Evolutionary conservation across 2,888 invertebrate species (phyloP).

Genomic region (Epirrhoe alternata): DNA sequence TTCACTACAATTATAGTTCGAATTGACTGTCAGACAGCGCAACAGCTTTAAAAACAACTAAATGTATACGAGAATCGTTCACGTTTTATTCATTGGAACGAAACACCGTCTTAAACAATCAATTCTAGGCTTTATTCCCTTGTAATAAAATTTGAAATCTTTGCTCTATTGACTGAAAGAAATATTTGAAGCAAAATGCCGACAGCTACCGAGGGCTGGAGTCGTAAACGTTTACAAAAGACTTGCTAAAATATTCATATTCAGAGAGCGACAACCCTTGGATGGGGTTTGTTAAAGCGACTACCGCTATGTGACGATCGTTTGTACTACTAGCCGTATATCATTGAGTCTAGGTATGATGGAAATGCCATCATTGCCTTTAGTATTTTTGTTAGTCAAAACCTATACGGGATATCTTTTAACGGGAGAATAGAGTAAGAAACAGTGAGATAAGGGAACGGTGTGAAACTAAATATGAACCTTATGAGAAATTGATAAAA

Average conservation of each 20-base stretch:
- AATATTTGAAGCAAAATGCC: slow-evolving; percentile 46
- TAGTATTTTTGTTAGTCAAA: too few species aligned
- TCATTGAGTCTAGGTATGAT: too few species aligned
- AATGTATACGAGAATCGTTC: neutral
- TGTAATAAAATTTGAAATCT: slow-evolving; percentile 35
- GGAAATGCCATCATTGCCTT: too few species aligned
- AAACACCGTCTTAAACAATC: slow-evolving; percentile 26
- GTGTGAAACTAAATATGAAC: too few species aligned
- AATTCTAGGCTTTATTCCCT: slow-evolving; percentile 31
- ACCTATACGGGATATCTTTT: too few species aligned
- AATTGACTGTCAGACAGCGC: neutral
- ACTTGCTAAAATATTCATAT: slow-evolving; percentile 65
- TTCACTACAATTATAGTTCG: neutral
- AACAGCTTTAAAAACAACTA: neutral
- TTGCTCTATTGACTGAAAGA: slow-evolving; percentile 35
- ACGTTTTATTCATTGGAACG: slow-evolving; percentile 21
- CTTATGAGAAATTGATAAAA: too few species aligned
- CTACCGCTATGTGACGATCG: neutral
- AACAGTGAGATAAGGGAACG: too few species aligned
- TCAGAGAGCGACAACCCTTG: slow-evolving; percentile 43
- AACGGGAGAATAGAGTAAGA: too few species aligned
- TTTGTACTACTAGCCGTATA: neutral
- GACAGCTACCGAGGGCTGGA: slow-evolving; percentile 50
- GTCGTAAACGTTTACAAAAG: slow-evolving; percentile 60
- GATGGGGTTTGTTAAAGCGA: neutral